A percentile compares a stretch with the other conserved stretches of the same genome.
Conservation (phyloP, 2,113 vertebrate species). For the Macrotus californicus region DNA sequence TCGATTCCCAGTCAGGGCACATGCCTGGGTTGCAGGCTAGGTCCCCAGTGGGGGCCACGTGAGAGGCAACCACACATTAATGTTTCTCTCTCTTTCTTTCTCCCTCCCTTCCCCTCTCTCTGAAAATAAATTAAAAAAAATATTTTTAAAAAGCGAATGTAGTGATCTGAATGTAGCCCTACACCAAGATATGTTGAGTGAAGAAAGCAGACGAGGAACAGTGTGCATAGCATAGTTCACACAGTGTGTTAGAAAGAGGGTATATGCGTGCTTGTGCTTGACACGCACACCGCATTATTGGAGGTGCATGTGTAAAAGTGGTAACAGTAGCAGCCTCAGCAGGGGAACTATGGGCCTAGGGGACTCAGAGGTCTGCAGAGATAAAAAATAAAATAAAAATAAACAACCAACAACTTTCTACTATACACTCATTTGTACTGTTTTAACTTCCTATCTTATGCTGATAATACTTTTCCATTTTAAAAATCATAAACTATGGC, state of each 20-base stretch:
- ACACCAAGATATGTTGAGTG: not conserved
- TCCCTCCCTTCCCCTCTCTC: too few relatives aligned
- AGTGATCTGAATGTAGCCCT: not conserved
- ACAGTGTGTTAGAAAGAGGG: not conserved
- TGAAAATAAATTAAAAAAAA: too few relatives aligned
- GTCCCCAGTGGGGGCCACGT: too few relatives aligned
- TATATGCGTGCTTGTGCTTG: not conserved
- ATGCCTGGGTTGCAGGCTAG: too few relatives aligned
- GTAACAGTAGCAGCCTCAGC: not conserved
- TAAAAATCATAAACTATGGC: slow-evolving; percentile 3
- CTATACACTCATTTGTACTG: not conserved
- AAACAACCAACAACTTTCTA: not conserved
- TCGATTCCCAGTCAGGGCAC: too few relatives aligned
- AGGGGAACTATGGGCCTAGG: not conserved
- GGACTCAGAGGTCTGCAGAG: not conserved
- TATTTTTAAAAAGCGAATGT: not conserved
- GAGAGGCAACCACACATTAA: too few relatives aligned
- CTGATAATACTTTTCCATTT: not conserved
- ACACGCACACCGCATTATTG: not conserved
- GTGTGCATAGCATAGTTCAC: not conserved
- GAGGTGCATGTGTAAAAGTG: not conserved
- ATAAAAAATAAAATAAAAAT: not conserved
- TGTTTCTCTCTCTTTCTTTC: too few relatives aligned
- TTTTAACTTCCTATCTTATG: not conserved
- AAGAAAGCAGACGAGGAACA: not conserved